Evolutionary conservation across 2,888 invertebrate species (phyloP).

Genomic region (Synanthedon andrenaeformis): DNA sequence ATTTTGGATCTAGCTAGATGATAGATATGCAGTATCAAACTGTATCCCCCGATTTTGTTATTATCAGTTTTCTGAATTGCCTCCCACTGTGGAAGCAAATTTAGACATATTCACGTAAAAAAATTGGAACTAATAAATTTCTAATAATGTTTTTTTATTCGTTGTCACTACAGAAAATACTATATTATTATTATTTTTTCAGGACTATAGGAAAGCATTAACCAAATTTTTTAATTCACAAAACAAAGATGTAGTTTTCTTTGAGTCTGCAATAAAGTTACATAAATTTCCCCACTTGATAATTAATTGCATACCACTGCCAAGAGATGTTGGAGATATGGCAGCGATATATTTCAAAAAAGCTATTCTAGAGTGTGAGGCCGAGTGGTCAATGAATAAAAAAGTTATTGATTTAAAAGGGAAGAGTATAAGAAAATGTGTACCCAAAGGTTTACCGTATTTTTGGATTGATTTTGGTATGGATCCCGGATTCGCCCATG

Average conservation of each 20-base stretch:
- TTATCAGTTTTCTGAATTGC: no score
- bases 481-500: constrained; percentile 94
- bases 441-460: constrained; percentile 95
- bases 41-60: no score
- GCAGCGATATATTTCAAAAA: constrained; percentile 98
- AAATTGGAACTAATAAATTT: no score
- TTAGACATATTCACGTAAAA: no score
- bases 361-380: constrained; percentile 94
- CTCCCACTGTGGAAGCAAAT: no score
- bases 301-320: constrained; percentile 90
- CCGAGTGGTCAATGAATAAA: constrained; percentile 95
- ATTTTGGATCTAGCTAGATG: no score
- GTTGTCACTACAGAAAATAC: no score
- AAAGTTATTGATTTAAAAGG: constrained; percentile 74
- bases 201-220: constrained; percentile 82
- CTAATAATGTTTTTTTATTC: no score
- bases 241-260: constrained; percentile 87
- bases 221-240: constrained; percentile 80
- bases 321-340: constrained; percentile 84
- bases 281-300: constrained; percentile 85
- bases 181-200: constrained; percentile 6
- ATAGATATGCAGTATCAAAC: no score
- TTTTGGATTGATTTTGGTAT: constrained; percentile 95
- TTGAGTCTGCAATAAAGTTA: constrained; percentile 85
- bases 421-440: constrained; percentile 80